Conservation (phyloP, 2,888 invertebrate genomes). For the Nomada ruficornis region DNA sequence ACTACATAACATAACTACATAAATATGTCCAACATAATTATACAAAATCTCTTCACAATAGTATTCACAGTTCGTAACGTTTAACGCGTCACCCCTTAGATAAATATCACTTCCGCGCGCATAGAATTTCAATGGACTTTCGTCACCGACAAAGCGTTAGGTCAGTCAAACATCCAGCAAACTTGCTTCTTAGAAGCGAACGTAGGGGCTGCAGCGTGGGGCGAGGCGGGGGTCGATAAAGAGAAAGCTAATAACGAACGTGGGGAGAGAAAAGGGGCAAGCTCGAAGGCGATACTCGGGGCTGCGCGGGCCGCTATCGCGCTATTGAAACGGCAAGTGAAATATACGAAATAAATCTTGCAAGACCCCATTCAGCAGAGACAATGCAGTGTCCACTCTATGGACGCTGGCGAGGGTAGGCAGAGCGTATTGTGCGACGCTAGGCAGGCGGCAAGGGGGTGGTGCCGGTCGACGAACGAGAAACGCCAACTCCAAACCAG, state of each 20-base stretch:
- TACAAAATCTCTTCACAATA: too few species aligned
- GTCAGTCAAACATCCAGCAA: conserved; percentile 62
- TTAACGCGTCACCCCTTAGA: neutral
- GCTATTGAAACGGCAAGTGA: conserved; percentile 84
- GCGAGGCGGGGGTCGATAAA: conserved; percentile 53
- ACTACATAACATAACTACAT: too few species aligned
- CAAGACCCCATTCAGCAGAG: conserved; percentile 83
- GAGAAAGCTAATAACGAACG: conserved; percentile 58
- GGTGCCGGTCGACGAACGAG: conserved; percentile 69
- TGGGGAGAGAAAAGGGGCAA: conserved; percentile 22
- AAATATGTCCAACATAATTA: too few species aligned
- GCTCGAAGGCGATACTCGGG: conserved; percentile 73
- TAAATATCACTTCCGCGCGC: too few species aligned
- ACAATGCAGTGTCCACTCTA: conserved; percentile 83
- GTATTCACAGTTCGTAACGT: neutral
- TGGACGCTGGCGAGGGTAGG: conserved; percentile 80
- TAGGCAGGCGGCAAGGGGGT: conserved; percentile 56
- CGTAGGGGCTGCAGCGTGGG: conserved; percentile 10
- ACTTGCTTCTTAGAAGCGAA: conserved; percentile 63
- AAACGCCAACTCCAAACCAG: conserved; percentile 77
- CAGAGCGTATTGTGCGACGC: conserved; percentile 81
- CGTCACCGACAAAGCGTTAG: conserved; percentile 40
- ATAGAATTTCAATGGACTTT: conserved; percentile 3
- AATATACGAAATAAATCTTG: conserved; percentile 85
- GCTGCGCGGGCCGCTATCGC: conserved; percentile 80